Percentiles rank a stretch among this genome's conserved stretches.
These are phyloP conservation scores for Eulemur albifrons DNA, from an alignment of 2,797 vertebrate genomes.

Conservation along the genomic window DNA sequence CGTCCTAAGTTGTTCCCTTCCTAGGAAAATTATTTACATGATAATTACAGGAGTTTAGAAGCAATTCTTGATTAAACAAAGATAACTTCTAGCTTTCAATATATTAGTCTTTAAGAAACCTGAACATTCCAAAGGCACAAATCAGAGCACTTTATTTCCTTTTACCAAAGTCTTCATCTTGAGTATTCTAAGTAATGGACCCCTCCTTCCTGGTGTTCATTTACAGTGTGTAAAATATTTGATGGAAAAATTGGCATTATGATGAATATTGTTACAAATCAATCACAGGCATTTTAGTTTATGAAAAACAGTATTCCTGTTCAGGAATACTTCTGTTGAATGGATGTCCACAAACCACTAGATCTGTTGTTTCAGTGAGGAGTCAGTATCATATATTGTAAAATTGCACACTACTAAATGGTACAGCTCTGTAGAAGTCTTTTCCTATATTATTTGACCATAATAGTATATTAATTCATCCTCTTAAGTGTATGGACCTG, in stretches of 20 bases:
- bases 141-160: neutral
- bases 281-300: neutral
- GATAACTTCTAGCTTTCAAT: neutral
- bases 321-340: neutral
- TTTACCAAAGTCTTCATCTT: neutral
- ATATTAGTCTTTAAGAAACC: neutral
- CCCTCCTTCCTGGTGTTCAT: neutral
- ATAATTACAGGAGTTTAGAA: neutral
- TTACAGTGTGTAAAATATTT: neutral
- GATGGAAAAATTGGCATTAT: neutral
- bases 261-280: neutral
- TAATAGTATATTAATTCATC: neutral
- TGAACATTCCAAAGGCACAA: neutral
- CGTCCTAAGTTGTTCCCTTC: neutral
- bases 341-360: neutral
- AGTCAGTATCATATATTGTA: neutral
- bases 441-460: neutral
- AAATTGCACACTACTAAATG: neutral
- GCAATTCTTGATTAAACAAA: slow-evolving; percentile 12
- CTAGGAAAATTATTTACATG: neutral
- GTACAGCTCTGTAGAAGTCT: neutral
- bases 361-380: neutral
- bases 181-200: neutral
- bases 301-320: neutral
- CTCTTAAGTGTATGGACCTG: neutral